phyloP scores from a whole-genome alignment of 1,140 invertebrate genomes.

The Aphelinus certus region DNA sequence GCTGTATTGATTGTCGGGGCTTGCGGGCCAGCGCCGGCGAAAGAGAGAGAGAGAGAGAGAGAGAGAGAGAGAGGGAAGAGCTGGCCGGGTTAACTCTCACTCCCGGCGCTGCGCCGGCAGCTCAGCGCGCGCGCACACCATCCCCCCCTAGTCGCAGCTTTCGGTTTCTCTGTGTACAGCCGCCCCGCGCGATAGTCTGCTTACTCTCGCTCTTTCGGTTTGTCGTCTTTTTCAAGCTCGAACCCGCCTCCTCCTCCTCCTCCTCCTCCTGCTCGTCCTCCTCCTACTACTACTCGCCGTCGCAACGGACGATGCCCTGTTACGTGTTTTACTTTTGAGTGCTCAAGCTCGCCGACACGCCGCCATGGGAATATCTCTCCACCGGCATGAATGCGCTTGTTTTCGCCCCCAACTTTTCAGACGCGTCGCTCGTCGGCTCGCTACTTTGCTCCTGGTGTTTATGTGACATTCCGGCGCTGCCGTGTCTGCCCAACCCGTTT shows the following conservation, averaged over 20 bases:
- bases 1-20: slow-evolving; percentile 39
- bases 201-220: slow-evolving; percentile 13
- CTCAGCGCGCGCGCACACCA: background rate
- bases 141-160: slow-evolving; percentile 24
- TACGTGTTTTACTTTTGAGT: background rate
- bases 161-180: slow-evolving; percentile 11
- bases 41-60: too few species aligned
- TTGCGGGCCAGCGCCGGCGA: slow-evolving; percentile 4
- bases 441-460: too few species aligned
- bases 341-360: too few species aligned
- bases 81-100: slow-evolving; percentile 25
- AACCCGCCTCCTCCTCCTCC: background rate
- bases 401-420: too few species aligned
- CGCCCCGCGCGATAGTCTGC: background rate
- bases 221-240: slow-evolving; percentile 26
- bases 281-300: background rate
- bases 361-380: too few species aligned
- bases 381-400: too few species aligned
- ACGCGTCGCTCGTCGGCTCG: too few species aligned
- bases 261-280: background rate
- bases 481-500: too few species aligned
- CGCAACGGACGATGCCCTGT: slow-evolving; percentile 24
- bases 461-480: too few species aligned
- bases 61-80: too few species aligned
- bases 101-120: background rate